phyloP scores from a whole-genome alignment of 2,888 invertebrate genomes.

The Platycnemis pennipes region DNA sequence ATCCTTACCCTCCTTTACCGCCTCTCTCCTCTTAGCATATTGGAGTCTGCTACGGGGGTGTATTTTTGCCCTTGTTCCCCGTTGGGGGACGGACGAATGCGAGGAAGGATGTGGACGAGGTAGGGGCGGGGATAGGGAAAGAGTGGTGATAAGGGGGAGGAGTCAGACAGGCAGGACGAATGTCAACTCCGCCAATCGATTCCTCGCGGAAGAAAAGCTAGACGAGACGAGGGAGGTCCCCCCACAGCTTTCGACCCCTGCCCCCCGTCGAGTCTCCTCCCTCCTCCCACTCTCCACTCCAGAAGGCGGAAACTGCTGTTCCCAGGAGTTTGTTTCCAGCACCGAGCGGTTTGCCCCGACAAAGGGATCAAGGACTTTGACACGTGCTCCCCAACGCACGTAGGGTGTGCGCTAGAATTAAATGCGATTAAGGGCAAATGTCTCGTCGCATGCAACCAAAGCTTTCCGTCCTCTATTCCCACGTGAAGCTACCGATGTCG shows the following conservation, averaged over 20 bases:
- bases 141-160: neutral
- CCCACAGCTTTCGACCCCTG: neutral
- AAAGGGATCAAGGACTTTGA: neutral
- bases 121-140: neutral
- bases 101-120: neutral
- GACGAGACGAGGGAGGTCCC: neutral
- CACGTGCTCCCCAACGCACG: neutral
- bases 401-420: neutral
- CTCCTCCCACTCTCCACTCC: neutral
- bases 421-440: neutral
- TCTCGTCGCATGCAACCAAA: neutral
- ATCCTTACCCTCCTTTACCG: too few relatives aligned
- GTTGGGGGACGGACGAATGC: too few relatives aligned
- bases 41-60: neutral
- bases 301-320: neutral
- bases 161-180: neutral
- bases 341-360: neutral
- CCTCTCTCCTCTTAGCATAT: too few relatives aligned
- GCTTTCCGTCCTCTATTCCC: neutral
- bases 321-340: neutral
- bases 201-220: neutral
- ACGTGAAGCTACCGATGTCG: neutral
- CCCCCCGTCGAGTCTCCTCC: neutral
- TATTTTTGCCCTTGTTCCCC: neutral
- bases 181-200: slow-evolving; percentile 33